Conservation (phyloP, 2,888 invertebrate species). For the Epicampocera succincta region DNA sequence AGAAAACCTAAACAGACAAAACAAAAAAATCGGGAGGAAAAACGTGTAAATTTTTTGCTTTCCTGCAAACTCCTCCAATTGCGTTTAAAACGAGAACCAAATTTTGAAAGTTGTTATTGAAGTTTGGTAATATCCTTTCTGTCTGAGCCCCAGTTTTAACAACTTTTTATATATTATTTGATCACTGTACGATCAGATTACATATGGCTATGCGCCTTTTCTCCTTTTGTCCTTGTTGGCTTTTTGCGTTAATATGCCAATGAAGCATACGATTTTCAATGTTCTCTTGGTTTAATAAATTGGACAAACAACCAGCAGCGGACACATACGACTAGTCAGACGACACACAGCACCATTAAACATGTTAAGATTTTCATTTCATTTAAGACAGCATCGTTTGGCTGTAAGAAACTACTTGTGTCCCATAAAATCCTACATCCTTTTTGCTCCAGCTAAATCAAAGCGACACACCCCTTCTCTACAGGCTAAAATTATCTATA, state of each 20-base stretch:
- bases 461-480: constrained; percentile 27
- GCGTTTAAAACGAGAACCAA: too few relatives aligned
- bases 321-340: neutral
- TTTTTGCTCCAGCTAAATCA: constrained; percentile 44
- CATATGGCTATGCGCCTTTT: neutral
- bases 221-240: neutral
- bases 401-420: constrained; percentile 28
- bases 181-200: too few relatives aligned
- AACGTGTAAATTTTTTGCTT: too few relatives aligned
- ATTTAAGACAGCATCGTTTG: constrained; percentile 48
- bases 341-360: constrained; percentile 3
- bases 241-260: constrained; percentile 61
- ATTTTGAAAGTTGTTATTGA: too few relatives aligned
- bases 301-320: constrained; percentile 47
- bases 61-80: too few relatives aligned
- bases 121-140: too few relatives aligned
- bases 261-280: constrained; percentile 67
- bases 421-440: constrained; percentile 60
- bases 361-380: constrained; percentile 61
- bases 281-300: constrained; percentile 57
- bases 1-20: too few relatives aligned
- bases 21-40: too few relatives aligned
- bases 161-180: too few relatives aligned
- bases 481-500: neutral
- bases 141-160: too few relatives aligned